These are phyloP conservation scores for Aquatica leii DNA, from an alignment of 2,888 invertebrate genomes.

Conservation along the genomic window DNA sequence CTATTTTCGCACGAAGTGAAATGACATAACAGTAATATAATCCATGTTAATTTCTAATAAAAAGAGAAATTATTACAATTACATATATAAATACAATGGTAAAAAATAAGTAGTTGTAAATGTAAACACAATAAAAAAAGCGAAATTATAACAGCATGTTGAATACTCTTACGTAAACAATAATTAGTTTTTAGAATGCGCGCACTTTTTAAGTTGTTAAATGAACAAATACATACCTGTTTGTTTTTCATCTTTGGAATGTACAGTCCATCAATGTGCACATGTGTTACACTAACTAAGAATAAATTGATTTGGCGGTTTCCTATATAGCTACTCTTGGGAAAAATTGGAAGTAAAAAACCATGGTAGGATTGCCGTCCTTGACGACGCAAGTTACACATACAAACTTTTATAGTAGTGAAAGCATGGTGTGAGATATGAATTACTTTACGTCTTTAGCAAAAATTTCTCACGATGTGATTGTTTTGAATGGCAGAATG, in stretches of 20 bases:
- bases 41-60: slow-evolving; percentile 30
- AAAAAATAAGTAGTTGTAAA: no score
- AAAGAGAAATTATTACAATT: background rate
- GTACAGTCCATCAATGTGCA: slow-evolving; percentile 30
- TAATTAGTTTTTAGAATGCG: slow-evolving; percentile 9
- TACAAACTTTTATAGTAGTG: slow-evolving; percentile 21
- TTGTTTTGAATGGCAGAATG: slow-evolving; percentile 24
- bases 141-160: slow-evolving; percentile 22
- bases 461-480: slow-evolving; percentile 32
- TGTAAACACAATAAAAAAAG: slow-evolving; percentile 10
- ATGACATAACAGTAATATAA: slow-evolving; percentile 27
- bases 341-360: slow-evolving; percentile 24
- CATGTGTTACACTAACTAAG: slow-evolving; percentile 29
- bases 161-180: slow-evolving; percentile 18
- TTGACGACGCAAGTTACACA: slow-evolving; percentile 21
- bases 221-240: slow-evolving; percentile 21
- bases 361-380: slow-evolving; percentile 23
- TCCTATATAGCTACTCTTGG: slow-evolving; percentile 32
- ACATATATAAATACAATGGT: background rate
- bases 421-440: slow-evolving; percentile 35
- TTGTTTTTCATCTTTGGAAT: slow-evolving; percentile 20
- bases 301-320: slow-evolving; percentile 20
- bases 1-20: slow-evolving; percentile 42
- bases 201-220: slow-evolving; percentile 1
- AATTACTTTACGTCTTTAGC: slow-evolving; percentile 25